Evolutionary conservation across 2,113 vertebrate genomes (phyloP).

Genomic region (Takifugu flavidus): DNA sequence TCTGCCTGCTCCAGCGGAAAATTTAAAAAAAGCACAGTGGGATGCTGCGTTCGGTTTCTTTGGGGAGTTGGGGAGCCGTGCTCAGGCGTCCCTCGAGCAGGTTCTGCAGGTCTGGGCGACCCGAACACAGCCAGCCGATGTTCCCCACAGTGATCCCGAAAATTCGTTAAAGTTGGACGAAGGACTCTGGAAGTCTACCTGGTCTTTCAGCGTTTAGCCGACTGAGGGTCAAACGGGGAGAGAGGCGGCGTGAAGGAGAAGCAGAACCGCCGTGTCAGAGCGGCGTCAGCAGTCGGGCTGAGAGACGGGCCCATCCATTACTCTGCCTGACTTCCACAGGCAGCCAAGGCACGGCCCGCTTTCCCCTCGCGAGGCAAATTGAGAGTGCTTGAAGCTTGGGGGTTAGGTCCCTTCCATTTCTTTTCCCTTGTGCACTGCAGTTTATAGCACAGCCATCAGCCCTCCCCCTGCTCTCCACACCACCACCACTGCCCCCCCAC

Average conservation of each 20-base stretch:
- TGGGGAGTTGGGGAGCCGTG: too few species aligned
- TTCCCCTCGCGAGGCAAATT: constrained; percentile 68
- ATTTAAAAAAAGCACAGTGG: neutral
- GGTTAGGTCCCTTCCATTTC: constrained; percentile 42
- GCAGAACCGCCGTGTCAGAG: constrained; percentile 61
- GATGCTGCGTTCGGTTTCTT: constrained; percentile 11
- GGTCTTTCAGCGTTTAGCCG: too few species aligned
- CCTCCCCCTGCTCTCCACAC: neutral
- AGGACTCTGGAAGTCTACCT: too few species aligned
- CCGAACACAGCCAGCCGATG: too few species aligned
- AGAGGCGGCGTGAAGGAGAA: constrained; percentile 42
- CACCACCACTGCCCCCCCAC: constrained; percentile 7
- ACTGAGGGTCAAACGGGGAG: neutral
- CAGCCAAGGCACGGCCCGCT: constrained; percentile 30
- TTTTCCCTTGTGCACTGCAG: constrained; percentile 53
- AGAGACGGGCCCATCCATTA: constrained; percentile 57
- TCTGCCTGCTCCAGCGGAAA: constrained; percentile 3
- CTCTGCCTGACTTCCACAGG: constrained; percentile 42
- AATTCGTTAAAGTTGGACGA: too few species aligned
- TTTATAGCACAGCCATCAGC: constrained; percentile 31
- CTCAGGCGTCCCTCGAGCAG: too few species aligned
- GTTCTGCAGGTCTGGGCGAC: too few species aligned
- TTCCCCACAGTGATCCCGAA: too few species aligned
- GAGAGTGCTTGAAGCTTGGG: constrained; percentile 32
- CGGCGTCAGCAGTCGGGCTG: constrained; percentile 61